phyloP scores from a whole-genome alignment of 1,140 invertebrate species.

The Piezodorus guildinii region DNA sequence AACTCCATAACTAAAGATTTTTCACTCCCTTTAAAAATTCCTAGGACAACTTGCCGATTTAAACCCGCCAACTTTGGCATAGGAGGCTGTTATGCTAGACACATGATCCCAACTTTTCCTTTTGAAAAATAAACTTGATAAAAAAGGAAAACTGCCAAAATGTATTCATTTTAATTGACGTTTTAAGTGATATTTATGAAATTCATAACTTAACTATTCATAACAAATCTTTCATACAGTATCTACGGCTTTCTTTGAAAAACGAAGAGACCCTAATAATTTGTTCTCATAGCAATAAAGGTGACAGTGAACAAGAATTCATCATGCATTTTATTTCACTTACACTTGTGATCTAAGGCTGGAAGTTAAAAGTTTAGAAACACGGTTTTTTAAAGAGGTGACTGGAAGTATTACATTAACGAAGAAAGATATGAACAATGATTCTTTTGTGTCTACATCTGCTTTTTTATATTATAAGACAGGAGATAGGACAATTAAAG shows the following conservation, averaged over 20 bases:
- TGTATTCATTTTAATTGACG: not conserved
- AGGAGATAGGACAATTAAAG: constrained; percentile 10
- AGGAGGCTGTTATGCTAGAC: too few species aligned
- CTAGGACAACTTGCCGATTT: too few species aligned
- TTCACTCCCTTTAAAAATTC: too few species aligned
- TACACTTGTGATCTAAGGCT: not conserved
- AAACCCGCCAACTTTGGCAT: too few species aligned
- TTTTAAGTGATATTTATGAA: not conserved
- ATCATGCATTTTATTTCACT: not conserved
- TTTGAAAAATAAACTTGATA: not conserved
- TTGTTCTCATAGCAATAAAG: not conserved
- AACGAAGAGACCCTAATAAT: not conserved
- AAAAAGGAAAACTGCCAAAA: not conserved
- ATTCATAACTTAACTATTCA: not conserved
- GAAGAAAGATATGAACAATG: not conserved
- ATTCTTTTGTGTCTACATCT: not conserved
- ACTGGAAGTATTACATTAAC: not conserved
- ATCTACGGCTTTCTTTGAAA: not conserved
- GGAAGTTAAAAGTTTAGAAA: not conserved
- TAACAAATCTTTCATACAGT: not conserved
- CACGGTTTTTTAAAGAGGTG: constrained; percentile 8
- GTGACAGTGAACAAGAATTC: not conserved
- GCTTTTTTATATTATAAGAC: constrained; percentile 8
- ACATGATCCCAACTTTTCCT: too few species aligned
- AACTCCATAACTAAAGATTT: too few species aligned